Percentiles rank a stretch among this genome's conserved stretches.
These are phyloP conservation scores for Gambusia affinis DNA, from an alignment of 2,113 vertebrate species.

Conservation along the genomic window DNA sequence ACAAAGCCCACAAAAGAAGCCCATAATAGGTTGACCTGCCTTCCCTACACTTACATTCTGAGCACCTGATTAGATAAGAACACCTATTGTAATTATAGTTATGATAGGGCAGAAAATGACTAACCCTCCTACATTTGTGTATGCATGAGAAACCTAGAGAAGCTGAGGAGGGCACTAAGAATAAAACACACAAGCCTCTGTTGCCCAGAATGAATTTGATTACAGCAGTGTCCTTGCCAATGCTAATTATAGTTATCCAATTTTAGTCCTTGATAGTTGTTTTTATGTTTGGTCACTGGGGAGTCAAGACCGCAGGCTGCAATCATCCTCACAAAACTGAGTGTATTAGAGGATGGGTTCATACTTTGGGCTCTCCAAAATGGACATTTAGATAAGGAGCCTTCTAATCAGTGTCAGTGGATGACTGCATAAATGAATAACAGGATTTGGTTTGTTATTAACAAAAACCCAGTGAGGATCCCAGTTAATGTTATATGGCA, in stretches of 20 bases:
- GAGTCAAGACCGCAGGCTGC: conserved; percentile 27
- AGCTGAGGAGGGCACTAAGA: conserved; percentile 48
- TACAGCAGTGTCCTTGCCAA: conserved; percentile 36
- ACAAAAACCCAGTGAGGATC: not conserved
- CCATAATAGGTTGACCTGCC: conserved; percentile 25
- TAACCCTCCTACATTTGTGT: conserved; percentile 28
- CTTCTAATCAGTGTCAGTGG: not conserved
- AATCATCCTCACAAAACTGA: conserved; percentile 25
- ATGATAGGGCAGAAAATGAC: conserved; percentile 25
- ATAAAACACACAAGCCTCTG: conserved; percentile 49
- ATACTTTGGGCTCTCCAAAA: not conserved
- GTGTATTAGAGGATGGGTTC: conserved; percentile 23
- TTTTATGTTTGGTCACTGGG: conserved; percentile 38
- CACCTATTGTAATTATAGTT: conserved; percentile 53
- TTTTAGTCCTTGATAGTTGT: conserved; percentile 41
- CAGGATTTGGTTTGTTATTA: not conserved
- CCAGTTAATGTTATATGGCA: not conserved
- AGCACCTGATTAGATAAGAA: conserved; percentile 39
- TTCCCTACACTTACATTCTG: conserved; percentile 22
- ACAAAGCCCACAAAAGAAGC: conserved; percentile 16
- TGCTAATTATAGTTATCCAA: conserved; percentile 54
- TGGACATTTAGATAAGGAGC: not conserved
- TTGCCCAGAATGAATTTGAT: conserved; percentile 48
- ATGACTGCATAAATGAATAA: too few species aligned
- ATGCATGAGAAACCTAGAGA: conserved; percentile 22